A percentile compares a stretch with the other conserved stretches of the same genome.
Evolutionary conservation across 1,140 invertebrate species (phyloP).

Genomic region (Drosophila quadrilineata): DNA sequence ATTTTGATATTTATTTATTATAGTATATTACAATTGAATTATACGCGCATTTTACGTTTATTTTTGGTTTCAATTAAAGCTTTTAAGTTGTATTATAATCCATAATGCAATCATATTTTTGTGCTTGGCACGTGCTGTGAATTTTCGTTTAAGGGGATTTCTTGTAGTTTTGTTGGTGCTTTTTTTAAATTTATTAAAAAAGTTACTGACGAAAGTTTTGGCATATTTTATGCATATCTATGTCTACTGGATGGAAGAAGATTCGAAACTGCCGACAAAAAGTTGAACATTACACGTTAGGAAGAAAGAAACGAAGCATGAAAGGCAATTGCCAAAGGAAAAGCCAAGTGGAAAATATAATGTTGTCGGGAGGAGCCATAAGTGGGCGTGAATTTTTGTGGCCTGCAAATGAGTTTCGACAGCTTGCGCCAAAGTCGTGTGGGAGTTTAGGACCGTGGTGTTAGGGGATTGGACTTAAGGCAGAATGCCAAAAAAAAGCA

Average conservation of each 20-base stretch:
- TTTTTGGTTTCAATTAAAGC: constrained; percentile 13
- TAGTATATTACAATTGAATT: background rate
- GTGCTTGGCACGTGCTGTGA: constrained; percentile 5
- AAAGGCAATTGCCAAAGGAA: constrained; percentile 21
- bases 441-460: background rate
- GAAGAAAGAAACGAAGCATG: background rate
- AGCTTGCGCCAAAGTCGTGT: constrained; percentile 14
- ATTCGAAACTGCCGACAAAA: constrained; percentile 20
- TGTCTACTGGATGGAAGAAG: constrained; percentile 9
- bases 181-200: constrained; percentile 64
- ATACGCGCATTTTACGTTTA: constrained; percentile 7
- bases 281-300: constrained; percentile 28
- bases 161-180: constrained; percentile 7
- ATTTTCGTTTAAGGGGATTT: constrained; percentile 20
- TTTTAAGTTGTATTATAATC: constrained; percentile 21
- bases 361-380: background rate
- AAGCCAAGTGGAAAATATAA: constrained; percentile 30
- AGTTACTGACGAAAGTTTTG: constrained; percentile 52
- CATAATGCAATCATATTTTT: constrained; percentile 33
- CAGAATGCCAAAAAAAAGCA: background rate
- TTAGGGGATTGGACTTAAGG: constrained; percentile 5
- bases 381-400: constrained; percentile 1
- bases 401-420: constrained; percentile 20
- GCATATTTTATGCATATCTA: constrained; percentile 62
- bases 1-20: constrained; percentile 27